A percentile compares a stretch with the other conserved stretches of the same genome.
Conservation (phyloP, 2,113 vertebrate genomes). For the Ctenomys sociabilis region DNA sequence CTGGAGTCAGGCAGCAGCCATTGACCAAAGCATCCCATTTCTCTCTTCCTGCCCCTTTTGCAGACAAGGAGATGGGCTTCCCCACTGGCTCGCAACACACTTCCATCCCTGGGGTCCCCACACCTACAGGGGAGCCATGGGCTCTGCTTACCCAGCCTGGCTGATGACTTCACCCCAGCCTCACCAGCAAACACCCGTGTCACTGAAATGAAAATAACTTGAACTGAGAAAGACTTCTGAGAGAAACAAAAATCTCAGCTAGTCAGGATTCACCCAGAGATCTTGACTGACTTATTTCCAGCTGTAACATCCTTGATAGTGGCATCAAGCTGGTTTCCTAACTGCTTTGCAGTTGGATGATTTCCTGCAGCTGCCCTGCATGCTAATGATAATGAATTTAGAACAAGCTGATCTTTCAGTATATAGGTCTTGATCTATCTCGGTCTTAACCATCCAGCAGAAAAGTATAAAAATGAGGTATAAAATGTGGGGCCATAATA, state of each 20-base stretch:
- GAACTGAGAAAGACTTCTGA: conserved; percentile 49
- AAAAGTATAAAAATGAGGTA: no score
- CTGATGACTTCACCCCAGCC: conserved; percentile 4
- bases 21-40: neutral
- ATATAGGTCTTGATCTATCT: no score
- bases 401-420: no score
- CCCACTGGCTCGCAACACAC: neutral
- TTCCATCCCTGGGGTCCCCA: neutral
- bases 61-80: conserved; percentile 29
- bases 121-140: neutral
- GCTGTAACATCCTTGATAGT: conserved; percentile 79
- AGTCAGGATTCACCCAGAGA: conserved; percentile 56
- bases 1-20: neutral
- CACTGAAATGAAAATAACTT: conserved; percentile 69
- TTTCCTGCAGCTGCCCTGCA: conserved; percentile 84
- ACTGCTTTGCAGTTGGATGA: conserved; percentile 77
- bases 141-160: neutral
- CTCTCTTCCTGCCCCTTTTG: conserved; percentile 38
- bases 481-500: no score
- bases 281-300: conserved; percentile 64
- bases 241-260: conserved; percentile 61
- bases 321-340: conserved; percentile 70
- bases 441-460: no score
- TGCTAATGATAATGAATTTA: conserved; percentile 82
- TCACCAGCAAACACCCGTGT: conserved; percentile 13